phyloP scores from a whole-genome alignment of 2,797 vertebrate genomes.

The Parambassis ranga region DNA sequence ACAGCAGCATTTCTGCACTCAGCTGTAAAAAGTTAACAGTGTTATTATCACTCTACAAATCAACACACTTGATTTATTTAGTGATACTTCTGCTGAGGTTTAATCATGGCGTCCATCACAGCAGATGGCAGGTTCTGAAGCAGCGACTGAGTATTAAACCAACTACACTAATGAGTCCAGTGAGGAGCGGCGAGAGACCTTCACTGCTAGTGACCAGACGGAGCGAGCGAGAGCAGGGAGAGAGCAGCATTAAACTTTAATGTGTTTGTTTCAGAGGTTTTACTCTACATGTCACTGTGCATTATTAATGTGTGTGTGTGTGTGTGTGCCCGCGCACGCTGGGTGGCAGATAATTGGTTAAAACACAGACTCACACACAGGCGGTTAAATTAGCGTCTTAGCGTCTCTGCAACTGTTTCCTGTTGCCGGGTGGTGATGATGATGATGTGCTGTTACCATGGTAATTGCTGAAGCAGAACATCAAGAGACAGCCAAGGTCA shows the following conservation, averaged over 20 bases:
- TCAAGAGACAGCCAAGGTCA: conserved; percentile 29
- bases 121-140: no score
- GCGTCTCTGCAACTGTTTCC: conserved; percentile 24
- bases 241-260: neutral
- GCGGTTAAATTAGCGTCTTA: conserved; percentile 30
- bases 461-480: conserved; percentile 53
- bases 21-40: no score
- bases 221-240: no score
- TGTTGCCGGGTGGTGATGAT: conserved; percentile 25
- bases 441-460: conserved; percentile 53
- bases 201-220: no score
- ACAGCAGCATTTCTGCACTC: no score
- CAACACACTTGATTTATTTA: no score
- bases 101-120: no score
- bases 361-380: conserved; percentile 5
- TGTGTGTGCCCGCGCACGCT: no score
- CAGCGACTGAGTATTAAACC: no score
- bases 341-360: conserved; percentile 28
- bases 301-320: neutral
- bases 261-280: neutral
- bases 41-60: no score
- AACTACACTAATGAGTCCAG: neutral
- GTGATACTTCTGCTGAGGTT: no score
- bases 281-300: neutral
- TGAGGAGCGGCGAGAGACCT: neutral